phyloP scores from a whole-genome alignment of 2,888 invertebrate species.

The Drosophila rellima region DNA sequence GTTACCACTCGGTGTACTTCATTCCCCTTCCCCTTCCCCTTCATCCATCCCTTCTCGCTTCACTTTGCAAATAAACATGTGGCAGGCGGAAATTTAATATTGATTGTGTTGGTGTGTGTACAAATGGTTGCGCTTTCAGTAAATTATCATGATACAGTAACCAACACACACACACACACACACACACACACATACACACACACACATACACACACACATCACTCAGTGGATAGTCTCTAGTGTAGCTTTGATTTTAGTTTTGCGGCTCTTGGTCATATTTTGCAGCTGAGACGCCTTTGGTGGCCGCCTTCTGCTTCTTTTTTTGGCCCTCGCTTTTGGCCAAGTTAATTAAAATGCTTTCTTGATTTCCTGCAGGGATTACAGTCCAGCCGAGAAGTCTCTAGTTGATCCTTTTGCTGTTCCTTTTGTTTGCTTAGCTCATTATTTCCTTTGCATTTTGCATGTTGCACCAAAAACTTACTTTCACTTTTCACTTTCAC shows the following conservation, averaged over 20 bases:
- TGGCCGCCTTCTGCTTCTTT: conserved; percentile 7
- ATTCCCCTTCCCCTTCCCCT: conserved; percentile 17
- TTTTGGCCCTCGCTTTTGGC: conserved; percentile 36
- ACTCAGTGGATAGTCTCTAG: conserved; percentile 42
- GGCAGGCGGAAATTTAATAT: conserved; percentile 79
- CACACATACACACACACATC: neutral
- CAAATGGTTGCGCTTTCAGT: conserved; percentile 77
- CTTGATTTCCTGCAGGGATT: conserved; percentile 78
- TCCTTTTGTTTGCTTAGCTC: conserved; percentile 16
- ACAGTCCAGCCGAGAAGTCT: conserved; percentile 40
- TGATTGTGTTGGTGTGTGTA: conserved; percentile 66
- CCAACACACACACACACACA: conserved; percentile 18
- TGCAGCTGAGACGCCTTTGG: conserved; percentile 28
- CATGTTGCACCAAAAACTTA: conserved; percentile 24
- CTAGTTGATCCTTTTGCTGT: conserved; percentile 16
- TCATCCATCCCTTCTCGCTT: too few relatives aligned
- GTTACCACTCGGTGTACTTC: neutral
- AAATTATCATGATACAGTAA: conserved; percentile 73
- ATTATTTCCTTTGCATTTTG: conserved; percentile 16
- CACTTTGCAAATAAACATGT: conserved; percentile 80
- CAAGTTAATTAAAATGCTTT: conserved; percentile 77
- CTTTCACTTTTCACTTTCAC: conserved; percentile 19
- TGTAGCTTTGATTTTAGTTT: conserved; percentile 76
- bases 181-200: neutral
- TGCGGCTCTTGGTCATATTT: conserved; percentile 75